Percentiles rank a stretch among this genome's conserved stretches.
Conservation (phyloP, 2,888 invertebrate species). For the Vanessa cardui region DNA sequence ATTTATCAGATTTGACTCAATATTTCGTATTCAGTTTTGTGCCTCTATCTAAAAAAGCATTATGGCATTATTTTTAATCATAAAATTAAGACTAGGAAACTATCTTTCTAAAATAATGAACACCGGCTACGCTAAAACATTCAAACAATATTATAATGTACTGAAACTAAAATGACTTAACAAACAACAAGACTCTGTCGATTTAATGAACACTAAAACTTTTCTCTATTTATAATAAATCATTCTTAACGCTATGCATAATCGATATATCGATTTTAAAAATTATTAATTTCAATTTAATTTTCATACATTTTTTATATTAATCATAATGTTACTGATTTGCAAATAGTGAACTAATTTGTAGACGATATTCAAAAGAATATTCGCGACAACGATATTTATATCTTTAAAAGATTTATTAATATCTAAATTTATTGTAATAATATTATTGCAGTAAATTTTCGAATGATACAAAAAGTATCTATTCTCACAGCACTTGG, state of each 20-base stretch:
- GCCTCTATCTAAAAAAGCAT: slow-evolving; percentile 17
- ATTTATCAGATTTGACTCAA: background rate
- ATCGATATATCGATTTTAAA: too few relatives aligned
- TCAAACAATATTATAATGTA: background rate
- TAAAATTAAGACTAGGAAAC: slow-evolving; percentile 11
- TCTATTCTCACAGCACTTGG: slow-evolving; percentile 26
- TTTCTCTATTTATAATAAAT: too few relatives aligned
- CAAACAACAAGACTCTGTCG: background rate
- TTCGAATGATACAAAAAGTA: background rate
- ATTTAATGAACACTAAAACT: background rate
- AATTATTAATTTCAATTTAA: too few relatives aligned
- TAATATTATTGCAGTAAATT: background rate
- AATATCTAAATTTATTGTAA: background rate
- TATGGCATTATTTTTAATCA: slow-evolving; percentile 3
- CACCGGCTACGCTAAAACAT: slow-evolving; percentile 1
- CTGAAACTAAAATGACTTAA: background rate
- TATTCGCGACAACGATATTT: background rate
- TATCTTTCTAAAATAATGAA: slow-evolving; percentile 1
- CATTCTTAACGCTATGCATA: too few relatives aligned
- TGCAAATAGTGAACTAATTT: background rate
- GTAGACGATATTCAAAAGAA: slow-evolving; percentile 1
- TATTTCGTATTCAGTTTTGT: slow-evolving; percentile 6
- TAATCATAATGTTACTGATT: too few relatives aligned
- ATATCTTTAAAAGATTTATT: slow-evolving; percentile 1
- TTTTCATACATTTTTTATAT: too few relatives aligned